Percentiles rank a stretch among this genome's conserved stretches.
Evolutionary conservation across 2,113 vertebrate genomes (phyloP).

Genomic region (Eulemur macaco): DNA sequence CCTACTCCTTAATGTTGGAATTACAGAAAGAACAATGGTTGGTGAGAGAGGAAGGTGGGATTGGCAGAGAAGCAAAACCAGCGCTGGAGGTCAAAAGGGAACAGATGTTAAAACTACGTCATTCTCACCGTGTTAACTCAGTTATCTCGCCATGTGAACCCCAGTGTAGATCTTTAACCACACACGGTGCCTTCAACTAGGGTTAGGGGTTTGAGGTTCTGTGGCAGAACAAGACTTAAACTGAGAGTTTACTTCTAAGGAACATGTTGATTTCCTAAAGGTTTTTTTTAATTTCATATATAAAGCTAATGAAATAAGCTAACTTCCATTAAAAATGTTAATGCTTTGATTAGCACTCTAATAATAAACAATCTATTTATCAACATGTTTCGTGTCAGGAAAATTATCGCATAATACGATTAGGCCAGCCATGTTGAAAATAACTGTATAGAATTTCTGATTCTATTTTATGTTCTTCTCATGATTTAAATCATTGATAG

Average conservation of each 20-base stretch:
- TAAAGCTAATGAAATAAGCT: not conserved
- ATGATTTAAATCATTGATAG: not conserved
- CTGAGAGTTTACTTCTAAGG: not conserved
- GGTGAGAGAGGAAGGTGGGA: not conserved
- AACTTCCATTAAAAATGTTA: conserved; percentile 2
- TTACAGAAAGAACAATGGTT: not conserved
- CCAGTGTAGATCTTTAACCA: not conserved
- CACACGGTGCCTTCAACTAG: not conserved
- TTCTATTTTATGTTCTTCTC: not conserved
- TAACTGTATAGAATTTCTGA: not conserved
- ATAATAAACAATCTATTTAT: not conserved
- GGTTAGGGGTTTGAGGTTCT: not conserved
- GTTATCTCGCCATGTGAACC: not conserved
- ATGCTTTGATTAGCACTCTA: not conserved
- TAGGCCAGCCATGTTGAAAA: not conserved
- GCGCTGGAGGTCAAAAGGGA: not conserved
- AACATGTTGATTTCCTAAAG: not conserved
- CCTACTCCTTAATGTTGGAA: not conserved
- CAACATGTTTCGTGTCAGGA: not conserved
- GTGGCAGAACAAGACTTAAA: not conserved
- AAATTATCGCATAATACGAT: not conserved
- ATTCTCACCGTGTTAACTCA: too few relatives aligned
- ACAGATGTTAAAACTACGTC: not conserved
- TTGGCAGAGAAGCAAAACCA: not conserved
- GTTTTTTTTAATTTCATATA: not conserved